A percentile compares a stretch with the other conserved stretches of the same genome.
Evolutionary conservation across 2,888 invertebrate species (phyloP).

Genomic region (Achlya flavicornis): DNA sequence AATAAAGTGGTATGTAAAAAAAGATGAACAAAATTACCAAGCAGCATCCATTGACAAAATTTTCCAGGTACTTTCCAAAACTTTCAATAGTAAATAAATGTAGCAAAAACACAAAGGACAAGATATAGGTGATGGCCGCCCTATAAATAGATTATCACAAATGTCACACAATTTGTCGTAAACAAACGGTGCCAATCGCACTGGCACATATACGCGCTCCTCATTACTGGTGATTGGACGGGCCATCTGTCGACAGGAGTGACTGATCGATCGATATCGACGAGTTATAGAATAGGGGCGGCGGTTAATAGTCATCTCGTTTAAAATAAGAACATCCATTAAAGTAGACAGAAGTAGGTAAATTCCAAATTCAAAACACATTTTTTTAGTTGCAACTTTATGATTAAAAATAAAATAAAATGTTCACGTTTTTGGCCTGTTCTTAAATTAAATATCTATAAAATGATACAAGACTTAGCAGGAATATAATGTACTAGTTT

Average conservation of each 20-base stretch:
- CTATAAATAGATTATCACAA: constrained; percentile 13
- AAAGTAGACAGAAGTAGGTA: neutral
- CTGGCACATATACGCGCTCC: constrained; percentile 6
- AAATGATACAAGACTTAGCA: no score
- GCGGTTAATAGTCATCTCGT: constrained; percentile 15
- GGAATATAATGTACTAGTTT: no score
- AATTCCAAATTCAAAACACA: neutral
- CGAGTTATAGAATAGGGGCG: constrained; percentile 35
- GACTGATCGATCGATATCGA: constrained; percentile 48
- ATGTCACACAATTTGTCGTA: constrained; percentile 12
- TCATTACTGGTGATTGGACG: constrained; percentile 43
- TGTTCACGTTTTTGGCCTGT: no score
- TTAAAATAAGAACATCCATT: constrained; percentile 9
- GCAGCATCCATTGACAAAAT: no score
- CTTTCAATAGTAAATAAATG: neutral
- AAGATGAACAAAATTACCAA: no score
- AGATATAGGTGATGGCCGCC: constrained; percentile 12
- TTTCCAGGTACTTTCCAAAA: neutral
- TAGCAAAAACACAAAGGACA: constrained; percentile 13
- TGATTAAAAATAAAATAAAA: no score
- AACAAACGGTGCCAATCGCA: constrained; percentile 7
- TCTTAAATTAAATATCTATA: no score
- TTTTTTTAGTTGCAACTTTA: no score
- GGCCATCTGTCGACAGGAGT: constrained; percentile 66
- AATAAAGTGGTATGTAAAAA: no score